Base-by-base conservation (phyloP, 2,797 vertebrate genomes). In the Sebastes melanostomus region DNA sequence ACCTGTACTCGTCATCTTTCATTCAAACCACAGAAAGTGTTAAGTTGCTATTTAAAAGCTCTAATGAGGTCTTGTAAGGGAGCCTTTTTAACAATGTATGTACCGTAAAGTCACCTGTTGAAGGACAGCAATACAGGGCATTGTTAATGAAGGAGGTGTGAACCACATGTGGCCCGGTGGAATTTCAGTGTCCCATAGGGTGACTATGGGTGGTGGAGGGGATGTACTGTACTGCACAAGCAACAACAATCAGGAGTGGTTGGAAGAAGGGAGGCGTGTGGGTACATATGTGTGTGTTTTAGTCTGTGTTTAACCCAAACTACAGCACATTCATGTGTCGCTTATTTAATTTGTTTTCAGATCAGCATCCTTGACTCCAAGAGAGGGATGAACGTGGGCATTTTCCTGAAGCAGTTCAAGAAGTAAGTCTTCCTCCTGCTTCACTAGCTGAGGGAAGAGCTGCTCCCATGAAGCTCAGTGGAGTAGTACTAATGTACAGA, bases 361-460 rank as follows among this genome's bases (percentile, higher is more conserved):
- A 93, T 99, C 94, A 96, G 96, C 89, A 96, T 99, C 93, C 95
- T 99, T 90, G 98, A 98, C 94, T 97, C 98, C 84, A 99, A 99
- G 91, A 96, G 98, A 89, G 98, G 96, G 80, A 99, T 99, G 98
- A 99, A 99, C 69, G 95, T 99, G 91, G 98, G 97, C 27, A 99
- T 99, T 95, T 99, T 98, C 93, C 97, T 99, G 85, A 99, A 98
- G 88, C 98, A 99, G 86, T 99, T 99, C 93, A 99, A 98, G 93
- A 99, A 96, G 98, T 99, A 97, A 97, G 97, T 90, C 71, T 20
- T 32, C 30, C 62, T 10, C 10, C 9, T 9, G 68, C 42, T 52
- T 66, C 55, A 10, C 50, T 32, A 14, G 30, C 30, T 66, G 46
- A 70, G 38, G 11, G 27, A 66, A 63, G 58, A 73, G 36, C 50